Conservation (phyloP, 2,797 vertebrate genomes). For the Pseudochromis fuscus region DNA sequence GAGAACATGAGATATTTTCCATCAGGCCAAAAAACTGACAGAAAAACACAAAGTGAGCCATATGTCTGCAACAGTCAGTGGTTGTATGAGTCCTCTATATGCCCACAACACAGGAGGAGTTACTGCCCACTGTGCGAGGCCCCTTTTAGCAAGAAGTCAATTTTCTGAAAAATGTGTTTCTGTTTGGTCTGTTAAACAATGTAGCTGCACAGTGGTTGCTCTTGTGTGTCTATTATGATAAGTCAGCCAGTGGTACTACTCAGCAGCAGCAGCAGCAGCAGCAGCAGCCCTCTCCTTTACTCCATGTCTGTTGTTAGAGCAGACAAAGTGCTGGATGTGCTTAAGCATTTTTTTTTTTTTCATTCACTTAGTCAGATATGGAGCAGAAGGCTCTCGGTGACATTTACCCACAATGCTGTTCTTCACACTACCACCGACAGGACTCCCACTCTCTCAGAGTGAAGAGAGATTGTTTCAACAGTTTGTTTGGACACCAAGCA, state of each 20-base stretch:
- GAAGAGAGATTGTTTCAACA: slow-evolving; percentile 69
- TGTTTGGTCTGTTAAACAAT: slow-evolving; percentile 22
- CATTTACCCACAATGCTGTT: slow-evolving; percentile 87
- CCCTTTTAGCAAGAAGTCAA: slow-evolving; percentile 3
- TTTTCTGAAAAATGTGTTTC: slow-evolving; percentile 6
- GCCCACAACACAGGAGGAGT: neutral
- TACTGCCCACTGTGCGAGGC: neutral
- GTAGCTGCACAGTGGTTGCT: neutral
- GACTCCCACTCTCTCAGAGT: slow-evolving; percentile 83
- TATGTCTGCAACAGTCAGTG: slow-evolving; percentile 18
- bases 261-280: slow-evolving; percentile 10
- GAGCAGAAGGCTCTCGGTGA: slow-evolving; percentile 85
- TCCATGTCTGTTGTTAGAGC: slow-evolving; percentile 24
- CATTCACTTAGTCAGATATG: slow-evolving; percentile 77
- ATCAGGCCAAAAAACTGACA: slow-evolving; percentile 2
- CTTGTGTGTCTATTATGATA: slow-evolving; percentile 15
- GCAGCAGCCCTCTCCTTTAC: slow-evolving; percentile 2
- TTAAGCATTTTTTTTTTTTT: slow-evolving; percentile 10
- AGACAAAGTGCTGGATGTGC: slow-evolving; percentile 26
- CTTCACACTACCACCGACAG: slow-evolving; percentile 84
- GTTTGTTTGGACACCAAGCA: slow-evolving; percentile 61
- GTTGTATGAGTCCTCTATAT: slow-evolving; percentile 3
- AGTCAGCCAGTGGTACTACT: slow-evolving; percentile 16
- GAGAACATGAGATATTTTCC: slow-evolving; percentile 14
- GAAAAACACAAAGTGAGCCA: slow-evolving; percentile 31